A percentile compares a stretch with the other conserved stretches of the same genome.
Evolutionary conservation across 2,113 vertebrate species (phyloP).

Genomic region (Otolemur garnettii): DNA sequence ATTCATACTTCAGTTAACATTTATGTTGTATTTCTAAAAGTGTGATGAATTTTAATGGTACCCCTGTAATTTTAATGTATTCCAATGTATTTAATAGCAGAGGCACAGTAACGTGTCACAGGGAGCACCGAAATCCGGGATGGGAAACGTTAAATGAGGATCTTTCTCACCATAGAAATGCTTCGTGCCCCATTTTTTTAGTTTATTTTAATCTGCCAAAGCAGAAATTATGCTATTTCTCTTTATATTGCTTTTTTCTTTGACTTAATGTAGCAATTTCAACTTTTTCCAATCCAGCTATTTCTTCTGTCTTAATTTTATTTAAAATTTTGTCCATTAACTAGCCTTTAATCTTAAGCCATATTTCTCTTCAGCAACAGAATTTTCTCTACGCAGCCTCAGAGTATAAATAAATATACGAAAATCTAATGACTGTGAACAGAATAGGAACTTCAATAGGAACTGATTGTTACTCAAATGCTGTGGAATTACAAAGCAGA

Average conservation of each 20-base stretch:
- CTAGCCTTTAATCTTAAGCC: neutral
- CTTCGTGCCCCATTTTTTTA: neutral
- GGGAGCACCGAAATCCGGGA: neutral
- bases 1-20: conserved; percentile 51
- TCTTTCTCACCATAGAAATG: neutral
- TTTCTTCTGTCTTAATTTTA: conserved; percentile 37
- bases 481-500: neutral
- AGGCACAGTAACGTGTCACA: neutral
- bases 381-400: neutral
- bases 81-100: conserved; percentile 10
- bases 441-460: neutral
- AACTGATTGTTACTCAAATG: neutral
- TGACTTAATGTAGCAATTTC: conserved; percentile 29
- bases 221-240: neutral
- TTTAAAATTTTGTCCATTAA: neutral
- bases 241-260: neutral
- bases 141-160: conserved; percentile 28
- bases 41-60: conserved; percentile 16
- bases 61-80: conserved; percentile 29
- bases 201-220: neutral
- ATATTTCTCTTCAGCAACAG: neutral
- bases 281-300: neutral
- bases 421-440: neutral
- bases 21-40: conserved; percentile 70
- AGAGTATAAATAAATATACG: neutral